Evolutionary conservation across 2,113 vertebrate species (phyloP).

Genomic region (Malurus melanocephalus): DNA sequence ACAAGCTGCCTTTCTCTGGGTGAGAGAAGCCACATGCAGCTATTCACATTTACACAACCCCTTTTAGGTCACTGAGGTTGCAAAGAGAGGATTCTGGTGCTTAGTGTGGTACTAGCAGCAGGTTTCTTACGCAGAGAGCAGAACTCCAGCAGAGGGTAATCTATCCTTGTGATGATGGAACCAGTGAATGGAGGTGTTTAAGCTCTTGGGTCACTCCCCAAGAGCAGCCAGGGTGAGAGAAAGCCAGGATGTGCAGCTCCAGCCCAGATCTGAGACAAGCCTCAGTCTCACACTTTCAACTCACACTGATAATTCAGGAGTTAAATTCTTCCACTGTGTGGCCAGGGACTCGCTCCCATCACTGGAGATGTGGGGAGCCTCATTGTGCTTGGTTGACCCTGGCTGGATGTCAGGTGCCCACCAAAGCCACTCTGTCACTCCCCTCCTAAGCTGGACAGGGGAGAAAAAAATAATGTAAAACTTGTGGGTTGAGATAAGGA

Average conservation of each 20-base stretch:
- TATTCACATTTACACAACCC: neutral
- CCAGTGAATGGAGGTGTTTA: neutral
- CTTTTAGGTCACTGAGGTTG: neutral
- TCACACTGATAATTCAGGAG: neutral
- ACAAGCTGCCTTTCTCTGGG: neutral
- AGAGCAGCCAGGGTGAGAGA: rapidly evolving
- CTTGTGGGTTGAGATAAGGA: neutral
- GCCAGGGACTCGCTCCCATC: rapidly evolving
- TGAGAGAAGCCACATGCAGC: neutral
- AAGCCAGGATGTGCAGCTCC: neutral
- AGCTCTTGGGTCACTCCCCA: neutral
- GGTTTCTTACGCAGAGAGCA: neutral
- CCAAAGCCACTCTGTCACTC: neutral
- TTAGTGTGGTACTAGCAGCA: neutral
- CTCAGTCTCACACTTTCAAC: neutral
- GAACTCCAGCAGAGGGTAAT: neutral
- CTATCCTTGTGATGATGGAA: neutral
- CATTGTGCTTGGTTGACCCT: neutral
- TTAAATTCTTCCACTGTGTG: neutral
- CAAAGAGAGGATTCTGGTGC: neutral
- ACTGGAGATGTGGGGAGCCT: neutral
- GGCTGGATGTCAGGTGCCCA: neutral
- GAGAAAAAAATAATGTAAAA: neutral
- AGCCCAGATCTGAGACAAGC: neutral
- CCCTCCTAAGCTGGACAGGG: neutral